Evolutionary conservation across 2,797 vertebrate species (phyloP).

Genomic region (Salmo trutta): DNA sequence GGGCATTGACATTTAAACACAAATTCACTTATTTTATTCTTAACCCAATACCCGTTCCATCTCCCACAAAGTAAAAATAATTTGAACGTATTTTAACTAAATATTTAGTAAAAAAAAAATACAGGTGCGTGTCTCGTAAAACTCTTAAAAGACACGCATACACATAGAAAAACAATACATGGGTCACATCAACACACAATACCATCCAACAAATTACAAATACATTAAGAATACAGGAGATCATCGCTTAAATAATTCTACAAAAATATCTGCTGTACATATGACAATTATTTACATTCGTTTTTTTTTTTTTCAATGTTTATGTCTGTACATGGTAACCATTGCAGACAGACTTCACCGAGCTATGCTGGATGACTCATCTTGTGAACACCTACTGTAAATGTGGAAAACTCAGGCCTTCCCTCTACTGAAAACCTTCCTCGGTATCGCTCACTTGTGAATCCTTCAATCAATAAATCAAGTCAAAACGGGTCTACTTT

Average conservation of each 20-base stretch:
- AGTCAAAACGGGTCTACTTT: not conserved
- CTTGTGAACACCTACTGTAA: not conserved
- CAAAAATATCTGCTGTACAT: conserved; percentile 92
- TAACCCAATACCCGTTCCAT: conserved; percentile 5
- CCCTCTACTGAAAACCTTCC: too few species aligned
- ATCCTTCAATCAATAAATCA: not conserved
- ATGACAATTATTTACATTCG: conserved; percentile 90
- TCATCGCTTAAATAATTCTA: conserved; percentile 93
- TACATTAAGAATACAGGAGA: conserved; percentile 84
- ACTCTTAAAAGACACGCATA: not conserved
- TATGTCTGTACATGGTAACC: conserved; percentile 32
- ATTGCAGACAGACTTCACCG: not conserved
- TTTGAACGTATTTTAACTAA: conserved; percentile 40
- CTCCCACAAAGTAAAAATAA: conserved; percentile 14
- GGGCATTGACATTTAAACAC: conserved; percentile 13
- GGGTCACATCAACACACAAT: conserved; percentile 64
- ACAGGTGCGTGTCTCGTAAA: not conserved
- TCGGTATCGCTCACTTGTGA: not conserved
- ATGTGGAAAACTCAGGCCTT: too few species aligned
- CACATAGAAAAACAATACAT: conserved; percentile 38
- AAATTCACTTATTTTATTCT: conserved; percentile 15
- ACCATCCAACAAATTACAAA: conserved; percentile 77
- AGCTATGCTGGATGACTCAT: not conserved
- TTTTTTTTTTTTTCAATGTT: conserved; percentile 68
- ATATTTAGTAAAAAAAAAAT: conserved; percentile 6